Evolutionary conservation across 2,113 vertebrate species (phyloP).

Genomic region (Vidua chalybeata): DNA sequence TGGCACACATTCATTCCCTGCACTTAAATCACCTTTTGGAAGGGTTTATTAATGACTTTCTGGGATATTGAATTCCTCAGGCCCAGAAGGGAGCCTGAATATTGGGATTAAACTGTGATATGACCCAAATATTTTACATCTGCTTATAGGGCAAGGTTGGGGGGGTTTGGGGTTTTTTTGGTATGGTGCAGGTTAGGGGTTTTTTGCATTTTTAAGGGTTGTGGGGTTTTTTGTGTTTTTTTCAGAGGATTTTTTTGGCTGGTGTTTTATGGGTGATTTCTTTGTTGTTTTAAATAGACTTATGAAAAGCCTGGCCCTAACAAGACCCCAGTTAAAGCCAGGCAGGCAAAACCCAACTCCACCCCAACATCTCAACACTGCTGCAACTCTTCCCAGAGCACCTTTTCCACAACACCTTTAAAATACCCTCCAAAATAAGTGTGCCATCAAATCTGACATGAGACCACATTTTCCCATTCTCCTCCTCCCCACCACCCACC

Average conservation of each 20-base stretch:
- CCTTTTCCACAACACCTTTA: neutral
- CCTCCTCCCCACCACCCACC: neutral
- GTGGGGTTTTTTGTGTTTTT: rapidly evolving
- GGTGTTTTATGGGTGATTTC: neutral
- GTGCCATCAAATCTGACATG: neutral
- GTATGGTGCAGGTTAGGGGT: rapidly evolving
- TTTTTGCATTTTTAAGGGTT: neutral
- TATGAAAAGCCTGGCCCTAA: neutral
- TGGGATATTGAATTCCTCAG: neutral
- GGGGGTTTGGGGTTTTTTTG: rapidly evolving
- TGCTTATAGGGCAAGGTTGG: neutral
- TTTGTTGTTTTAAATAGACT: neutral
- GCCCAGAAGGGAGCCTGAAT: neutral
- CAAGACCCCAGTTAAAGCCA: neutral
- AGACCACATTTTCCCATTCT: rapidly evolving
- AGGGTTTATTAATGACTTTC: neutral
- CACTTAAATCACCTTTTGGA: neutral
- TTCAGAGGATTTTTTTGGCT: too few species aligned
- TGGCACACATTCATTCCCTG: neutral
- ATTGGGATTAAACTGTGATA: neutral
- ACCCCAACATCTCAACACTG: neutral
- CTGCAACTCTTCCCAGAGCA: neutral
- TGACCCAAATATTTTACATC: neutral
- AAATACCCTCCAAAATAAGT: neutral
- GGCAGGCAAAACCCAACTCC: neutral